Conservation (phyloP, 2,888 invertebrate species). For the Diachrysia chrysitis region DNA sequence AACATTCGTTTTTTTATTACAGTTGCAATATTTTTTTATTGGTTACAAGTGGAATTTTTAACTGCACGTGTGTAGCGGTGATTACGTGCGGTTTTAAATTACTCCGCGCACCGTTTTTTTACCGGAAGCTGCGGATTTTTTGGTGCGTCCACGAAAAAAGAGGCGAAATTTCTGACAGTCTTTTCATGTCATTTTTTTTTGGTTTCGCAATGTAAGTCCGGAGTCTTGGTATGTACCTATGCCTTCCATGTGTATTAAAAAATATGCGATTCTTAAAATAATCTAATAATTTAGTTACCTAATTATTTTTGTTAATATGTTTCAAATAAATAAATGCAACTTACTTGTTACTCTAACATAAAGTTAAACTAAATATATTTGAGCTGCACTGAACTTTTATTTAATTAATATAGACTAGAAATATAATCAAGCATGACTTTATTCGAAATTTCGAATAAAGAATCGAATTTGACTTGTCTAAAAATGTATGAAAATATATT, state of each 20-base stretch:
- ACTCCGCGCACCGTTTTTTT: slow-evolving; percentile 80
- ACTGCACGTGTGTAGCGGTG: slow-evolving; percentile 82
- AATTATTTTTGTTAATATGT: too few species aligned
- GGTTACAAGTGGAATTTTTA: slow-evolving; percentile 67
- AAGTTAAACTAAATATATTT: too few species aligned
- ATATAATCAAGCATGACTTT: too few species aligned
- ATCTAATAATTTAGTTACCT: too few species aligned
- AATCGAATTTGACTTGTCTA: too few species aligned
- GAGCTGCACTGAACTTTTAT: too few species aligned
- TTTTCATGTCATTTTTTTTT: slow-evolving; percentile 50
- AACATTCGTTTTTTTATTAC: slow-evolving; percentile 57
- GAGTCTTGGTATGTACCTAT: background rate
- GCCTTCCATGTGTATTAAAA: slow-evolving; percentile 11
- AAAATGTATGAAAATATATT: too few species aligned
- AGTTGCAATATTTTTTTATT: slow-evolving; percentile 45
- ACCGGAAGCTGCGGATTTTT: slow-evolving; percentile 85
- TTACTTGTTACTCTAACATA: too few species aligned
- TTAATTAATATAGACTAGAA: too few species aligned
- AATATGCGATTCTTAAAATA: background rate
- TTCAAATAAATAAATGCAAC: too few species aligned
- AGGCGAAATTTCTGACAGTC: slow-evolving; percentile 70
- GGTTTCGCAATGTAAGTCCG: slow-evolving; percentile 9
- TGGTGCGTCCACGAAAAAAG: slow-evolving; percentile 71
- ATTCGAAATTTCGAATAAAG: too few species aligned
- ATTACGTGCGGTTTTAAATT: slow-evolving; percentile 86